Percentiles rank a stretch among this genome's conserved stretches.
phyloP scores from a whole-genome alignment of 2,113 vertebrate genomes.

The Gavialis gangeticus region DNA sequence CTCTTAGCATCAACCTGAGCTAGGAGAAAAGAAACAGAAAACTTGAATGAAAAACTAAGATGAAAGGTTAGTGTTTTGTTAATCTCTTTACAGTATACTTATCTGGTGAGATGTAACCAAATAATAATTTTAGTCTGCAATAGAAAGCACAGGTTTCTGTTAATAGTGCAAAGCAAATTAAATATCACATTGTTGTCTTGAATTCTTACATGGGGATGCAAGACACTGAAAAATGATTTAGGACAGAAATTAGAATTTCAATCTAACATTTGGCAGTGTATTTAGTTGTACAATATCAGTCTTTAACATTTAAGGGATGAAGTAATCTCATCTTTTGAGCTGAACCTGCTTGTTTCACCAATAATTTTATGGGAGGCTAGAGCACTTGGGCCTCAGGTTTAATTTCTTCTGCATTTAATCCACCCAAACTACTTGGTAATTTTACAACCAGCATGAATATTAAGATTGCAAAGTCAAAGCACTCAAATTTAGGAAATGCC shows the following conservation, averaged over 20 bases:
- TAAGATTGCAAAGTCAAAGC: background rate
- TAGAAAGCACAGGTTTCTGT: slow-evolving; percentile 25
- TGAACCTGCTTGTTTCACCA: background rate
- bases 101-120: slow-evolving; percentile 29
- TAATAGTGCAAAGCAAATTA: background rate
- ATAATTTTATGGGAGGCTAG: background rate
- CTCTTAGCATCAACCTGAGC: background rate
- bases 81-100: background rate
- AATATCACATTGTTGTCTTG: background rate
- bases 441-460: background rate
- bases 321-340: background rate
- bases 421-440: background rate
- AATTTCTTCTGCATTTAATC: background rate
- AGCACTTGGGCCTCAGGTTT: background rate
- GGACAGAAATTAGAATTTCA: slow-evolving; percentile 23
- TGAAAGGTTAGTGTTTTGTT: slow-evolving; percentile 13
- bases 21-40: background rate
- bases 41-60: background rate
- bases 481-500: background rate
- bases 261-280: background rate
- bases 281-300: slow-evolving; percentile 30
- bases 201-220: background rate
- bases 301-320: slow-evolving; percentile 20
- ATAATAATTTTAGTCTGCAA: slow-evolving; percentile 18
- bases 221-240: slow-evolving; percentile 5